Percentiles rank a stretch among this genome's conserved stretches.
phyloP scores from a whole-genome alignment of 2,888 invertebrate species.

The Nomada ferruginata region DNA sequence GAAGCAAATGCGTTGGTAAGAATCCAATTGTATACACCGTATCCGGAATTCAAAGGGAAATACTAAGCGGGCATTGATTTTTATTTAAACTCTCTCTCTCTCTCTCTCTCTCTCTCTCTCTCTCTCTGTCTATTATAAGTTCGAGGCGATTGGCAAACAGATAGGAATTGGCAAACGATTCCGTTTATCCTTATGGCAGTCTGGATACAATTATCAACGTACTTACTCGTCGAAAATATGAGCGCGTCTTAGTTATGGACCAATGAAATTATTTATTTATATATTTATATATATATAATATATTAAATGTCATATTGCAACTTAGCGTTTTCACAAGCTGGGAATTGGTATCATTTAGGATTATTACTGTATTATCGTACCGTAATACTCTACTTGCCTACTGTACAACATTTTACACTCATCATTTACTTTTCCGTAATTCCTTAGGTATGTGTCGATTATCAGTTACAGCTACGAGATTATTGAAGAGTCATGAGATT shows the following conservation, averaged over 20 bases:
- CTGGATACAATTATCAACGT: slow-evolving; percentile 61
- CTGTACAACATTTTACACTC: slow-evolving; percentile 84
- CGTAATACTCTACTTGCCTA: slow-evolving; percentile 83
- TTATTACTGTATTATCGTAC: slow-evolving; percentile 68
- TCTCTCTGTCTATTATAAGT: neutral
- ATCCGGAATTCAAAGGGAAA: slow-evolving; percentile 22
- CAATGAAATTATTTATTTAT: slow-evolving; percentile 58
- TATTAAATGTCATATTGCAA: slow-evolving; percentile 80
- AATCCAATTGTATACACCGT: slow-evolving; percentile 37
- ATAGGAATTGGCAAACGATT: slow-evolving; percentile 24
- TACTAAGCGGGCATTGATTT: slow-evolving; percentile 23
- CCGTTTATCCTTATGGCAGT: slow-evolving; percentile 48
- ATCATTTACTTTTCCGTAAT: slow-evolving; percentile 64
- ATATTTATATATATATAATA: slow-evolving; percentile 65
- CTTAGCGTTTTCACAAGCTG: slow-evolving; percentile 83
- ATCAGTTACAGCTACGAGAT: slow-evolving; percentile 81
- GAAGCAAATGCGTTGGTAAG: slow-evolving; percentile 62
- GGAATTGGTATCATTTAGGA: slow-evolving; percentile 83
- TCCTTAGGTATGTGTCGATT: slow-evolving; percentile 77
- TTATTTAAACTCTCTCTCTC: slow-evolving; percentile 8
- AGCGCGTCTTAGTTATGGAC: slow-evolving; percentile 52
- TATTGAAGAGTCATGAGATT: slow-evolving; percentile 84
- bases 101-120: neutral
- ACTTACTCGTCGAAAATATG: slow-evolving; percentile 51
- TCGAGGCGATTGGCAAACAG: slow-evolving; percentile 20